Evolutionary conservation across 2,888 invertebrate genomes (phyloP).

Genomic region (Ophion ellenae): DNA sequence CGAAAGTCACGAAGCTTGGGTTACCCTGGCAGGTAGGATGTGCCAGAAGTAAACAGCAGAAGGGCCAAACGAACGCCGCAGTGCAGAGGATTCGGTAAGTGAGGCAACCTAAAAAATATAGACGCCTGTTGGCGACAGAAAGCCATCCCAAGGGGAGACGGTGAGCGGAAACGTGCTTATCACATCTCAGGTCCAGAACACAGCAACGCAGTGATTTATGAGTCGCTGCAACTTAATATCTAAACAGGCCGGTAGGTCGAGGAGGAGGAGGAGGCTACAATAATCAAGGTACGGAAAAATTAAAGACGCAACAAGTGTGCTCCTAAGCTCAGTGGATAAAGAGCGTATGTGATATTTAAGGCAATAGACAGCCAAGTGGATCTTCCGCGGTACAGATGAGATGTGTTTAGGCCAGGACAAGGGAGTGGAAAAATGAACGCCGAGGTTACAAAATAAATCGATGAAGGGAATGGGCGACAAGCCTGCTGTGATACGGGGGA

Average conservation of each 20-base stretch:
- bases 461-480: background rate
- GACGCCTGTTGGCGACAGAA: background rate
- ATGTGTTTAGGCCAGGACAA: background rate
- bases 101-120: slow-evolving; percentile 6
- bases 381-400: background rate
- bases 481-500: background rate
- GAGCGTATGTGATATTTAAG: background rate
- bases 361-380: background rate
- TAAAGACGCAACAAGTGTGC: background rate
- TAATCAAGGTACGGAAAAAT: slow-evolving; percentile 31
- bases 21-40: background rate
- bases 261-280: slow-evolving; percentile 5
- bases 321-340: background rate
- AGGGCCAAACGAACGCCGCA: too few relatives aligned
- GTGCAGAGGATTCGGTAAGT: background rate
- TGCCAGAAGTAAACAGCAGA: background rate
- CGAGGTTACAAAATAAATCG: background rate
- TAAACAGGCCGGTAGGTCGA: background rate
- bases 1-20: too few relatives aligned
- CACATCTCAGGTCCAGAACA: slow-evolving; percentile 13
- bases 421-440: background rate
- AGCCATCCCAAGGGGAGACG: background rate
- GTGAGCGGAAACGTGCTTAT: background rate
- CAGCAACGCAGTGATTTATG: slow-evolving; percentile 2
- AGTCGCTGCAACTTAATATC: background rate